phyloP scores from a whole-genome alignment of 2,888 invertebrate species.

The Agrotis puta region DNA sequence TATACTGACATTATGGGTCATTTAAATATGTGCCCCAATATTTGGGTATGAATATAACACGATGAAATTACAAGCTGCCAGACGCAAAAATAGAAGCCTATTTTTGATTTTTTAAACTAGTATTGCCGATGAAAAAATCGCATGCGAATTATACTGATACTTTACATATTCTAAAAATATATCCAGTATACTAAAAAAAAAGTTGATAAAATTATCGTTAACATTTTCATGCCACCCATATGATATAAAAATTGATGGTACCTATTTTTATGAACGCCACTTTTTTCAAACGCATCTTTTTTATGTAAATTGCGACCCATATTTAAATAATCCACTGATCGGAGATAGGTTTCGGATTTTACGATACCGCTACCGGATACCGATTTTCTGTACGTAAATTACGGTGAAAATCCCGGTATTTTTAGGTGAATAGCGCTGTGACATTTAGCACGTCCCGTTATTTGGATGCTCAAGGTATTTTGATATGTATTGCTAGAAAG shows the following conservation, averaged over 20 bases:
- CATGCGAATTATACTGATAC: too few species aligned
- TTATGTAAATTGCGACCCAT: conserved; percentile 60
- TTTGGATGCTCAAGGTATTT: conserved; percentile 3
- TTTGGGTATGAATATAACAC: neutral
- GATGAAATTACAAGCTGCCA: neutral
- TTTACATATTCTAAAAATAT: too few species aligned
- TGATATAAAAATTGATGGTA: conserved; percentile 6
- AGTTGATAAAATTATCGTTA: neutral
- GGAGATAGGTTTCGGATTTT: conserved; percentile 59
- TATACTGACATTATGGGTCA: too few species aligned
- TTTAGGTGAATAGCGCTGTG: conserved; percentile 23
- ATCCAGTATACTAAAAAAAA: neutral
- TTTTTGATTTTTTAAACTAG: too few species aligned
- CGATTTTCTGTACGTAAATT: conserved; percentile 53
- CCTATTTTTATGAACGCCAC: neutral
- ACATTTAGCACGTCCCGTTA: conserved; percentile 45
- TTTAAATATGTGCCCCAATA: neutral
- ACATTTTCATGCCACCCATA: neutral
- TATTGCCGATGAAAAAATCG: too few species aligned
- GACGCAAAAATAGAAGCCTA: too few species aligned
- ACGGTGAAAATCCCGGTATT: conserved; percentile 57
- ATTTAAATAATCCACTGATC: conserved; percentile 63
- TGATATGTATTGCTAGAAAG: neutral
- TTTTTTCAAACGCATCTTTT: conserved; percentile 26
- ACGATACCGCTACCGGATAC: conserved; percentile 45